Evolutionary conservation across 2,113 vertebrate genomes (phyloP), one percentile per base, ranked within the genome.

Genomic region (Pimephales promelas): DNA sequence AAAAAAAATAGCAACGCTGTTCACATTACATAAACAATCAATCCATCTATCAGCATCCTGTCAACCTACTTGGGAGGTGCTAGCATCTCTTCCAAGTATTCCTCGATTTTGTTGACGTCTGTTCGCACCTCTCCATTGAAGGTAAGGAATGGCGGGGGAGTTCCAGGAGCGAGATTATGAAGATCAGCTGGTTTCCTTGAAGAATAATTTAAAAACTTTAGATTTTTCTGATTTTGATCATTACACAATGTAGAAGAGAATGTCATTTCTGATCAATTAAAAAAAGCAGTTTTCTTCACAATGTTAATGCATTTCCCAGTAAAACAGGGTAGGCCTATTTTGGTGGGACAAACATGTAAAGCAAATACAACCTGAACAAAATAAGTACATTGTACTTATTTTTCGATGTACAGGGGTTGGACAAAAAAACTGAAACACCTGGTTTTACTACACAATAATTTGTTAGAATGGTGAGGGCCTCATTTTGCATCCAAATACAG

Each of bases 81-180:
- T 86, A 99, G 91, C 83, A 73, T 93, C 79, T 95, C 96, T 91
- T 99, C 98, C 90, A 99, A 93, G 89, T 96, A 98, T 91, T 99
- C 98, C 88, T 99, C 98, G 6, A 98, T 97, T 89, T 98, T 98
- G 91, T 99, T 99, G 89, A 98, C 92, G 4, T 99, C 98, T 0
- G 97, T 99, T 88, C 96, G 96, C 80, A 99, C 97, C 24, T 99
- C 97, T 10, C 96, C 96, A 10, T 98, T 96, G 90, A 97, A 99
- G 70, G 97, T 99, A 90, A 99, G 94, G 91, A 99, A 99, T 52
- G 97, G 98, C 0, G 98, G 98, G 82, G 98, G 96, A 5, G 97
- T 96, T n/a, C 98, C 98, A 0, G 98, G 98, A 59, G 98, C 98
- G 66, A 99, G 92, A 91, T 99, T 97, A 91, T 98, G 96, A 66